A percentile compares a stretch with the other conserved stretches of the same genome.
Conservation (phyloP, 2,888 invertebrate species). For the Hemithea aestivaria region DNA sequence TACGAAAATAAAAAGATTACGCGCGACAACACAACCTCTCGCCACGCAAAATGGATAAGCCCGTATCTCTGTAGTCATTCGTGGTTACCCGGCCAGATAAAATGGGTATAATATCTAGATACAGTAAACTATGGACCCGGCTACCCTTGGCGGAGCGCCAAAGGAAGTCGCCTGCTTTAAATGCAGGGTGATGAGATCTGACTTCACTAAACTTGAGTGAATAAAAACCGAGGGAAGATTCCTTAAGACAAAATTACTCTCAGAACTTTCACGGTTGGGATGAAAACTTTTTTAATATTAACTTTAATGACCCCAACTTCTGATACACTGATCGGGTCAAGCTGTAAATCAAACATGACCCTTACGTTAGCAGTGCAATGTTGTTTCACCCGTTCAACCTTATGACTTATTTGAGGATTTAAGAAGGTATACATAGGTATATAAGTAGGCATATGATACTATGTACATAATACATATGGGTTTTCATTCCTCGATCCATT, state of each 20-base stretch:
- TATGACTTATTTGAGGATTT: too few species aligned
- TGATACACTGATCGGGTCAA: slow-evolving; percentile 22
- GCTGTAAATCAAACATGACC: background rate
- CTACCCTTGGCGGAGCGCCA: slow-evolving; percentile 7
- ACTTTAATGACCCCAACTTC: slow-evolving; percentile 36
- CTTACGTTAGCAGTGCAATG: too few species aligned
- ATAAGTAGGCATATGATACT: too few species aligned
- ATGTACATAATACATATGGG: too few species aligned
- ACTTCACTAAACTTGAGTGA: slow-evolving; percentile 23
- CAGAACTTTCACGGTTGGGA: slow-evolving; percentile 36
- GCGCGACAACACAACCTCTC: background rate
- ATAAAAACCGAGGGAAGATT: slow-evolving; percentile 31
- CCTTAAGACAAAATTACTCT: slow-evolving; percentile 34
- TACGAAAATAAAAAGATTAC: slow-evolving; percentile 9
- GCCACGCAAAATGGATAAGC: slow-evolving; percentile 3
- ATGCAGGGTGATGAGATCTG: slow-evolving; percentile 15
- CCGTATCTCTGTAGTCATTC: slow-evolving; percentile 6
- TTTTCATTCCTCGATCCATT: too few species aligned
- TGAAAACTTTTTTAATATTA: slow-evolving; percentile 46
- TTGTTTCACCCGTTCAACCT: too few species aligned
- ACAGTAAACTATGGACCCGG: background rate
- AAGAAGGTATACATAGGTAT: too few species aligned
- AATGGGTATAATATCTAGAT: slow-evolving; percentile 8
- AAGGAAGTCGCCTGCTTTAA: slow-evolving; percentile 11
- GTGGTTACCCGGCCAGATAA: slow-evolving; percentile 10